A percentile compares a stretch with the other conserved stretches of the same genome.
phyloP scores from a whole-genome alignment of 2,888 invertebrate species.

The Cheilosia soror region DNA sequence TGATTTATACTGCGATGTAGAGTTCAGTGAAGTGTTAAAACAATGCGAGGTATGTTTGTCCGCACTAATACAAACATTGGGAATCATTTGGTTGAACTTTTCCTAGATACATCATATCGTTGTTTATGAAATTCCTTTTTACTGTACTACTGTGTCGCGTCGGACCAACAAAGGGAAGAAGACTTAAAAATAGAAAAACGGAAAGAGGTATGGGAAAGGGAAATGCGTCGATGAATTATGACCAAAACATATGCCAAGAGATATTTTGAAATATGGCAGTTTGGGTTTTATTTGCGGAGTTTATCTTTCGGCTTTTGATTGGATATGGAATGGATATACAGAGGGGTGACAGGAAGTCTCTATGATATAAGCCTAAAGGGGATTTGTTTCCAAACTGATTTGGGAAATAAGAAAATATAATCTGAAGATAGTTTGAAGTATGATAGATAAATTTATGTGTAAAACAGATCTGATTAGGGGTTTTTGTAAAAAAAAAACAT shows the following conservation, averaged over 20 bases:
- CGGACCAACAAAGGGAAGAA: slow-evolving; percentile 16
- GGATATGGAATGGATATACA: neutral
- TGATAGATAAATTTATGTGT: neutral
- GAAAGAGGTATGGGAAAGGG: slow-evolving; percentile 12
- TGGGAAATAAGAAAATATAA: neutral
- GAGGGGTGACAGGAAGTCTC: slow-evolving; percentile 24
- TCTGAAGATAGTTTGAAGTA: neutral
- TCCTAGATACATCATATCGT: slow-evolving; percentile 10
- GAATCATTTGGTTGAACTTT: slow-evolving; percentile 57
- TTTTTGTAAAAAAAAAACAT: too few species aligned
- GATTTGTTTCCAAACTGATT: slow-evolving; percentile 13
- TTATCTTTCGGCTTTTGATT: slow-evolving; percentile 40
- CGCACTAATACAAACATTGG: slow-evolving; percentile 1
- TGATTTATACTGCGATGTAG: slow-evolving; percentile 50
- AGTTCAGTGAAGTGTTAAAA: slow-evolving; percentile 53
- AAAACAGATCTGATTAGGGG: too few species aligned
- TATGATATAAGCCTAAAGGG: slow-evolving; percentile 23
- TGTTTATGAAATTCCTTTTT: slow-evolving; percentile 8
- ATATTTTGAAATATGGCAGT: slow-evolving; percentile 63
- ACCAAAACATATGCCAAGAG: slow-evolving; percentile 64
- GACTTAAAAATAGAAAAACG: slow-evolving; percentile 34
- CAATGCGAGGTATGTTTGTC: neutral
- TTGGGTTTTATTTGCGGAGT: slow-evolving; percentile 52
- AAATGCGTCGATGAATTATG: slow-evolving; percentile 63
- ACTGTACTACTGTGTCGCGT: slow-evolving; percentile 6